A percentile compares a stretch with the other conserved stretches of the same genome.
These are phyloP conservation scores for Ametastegia equiseti DNA, from an alignment of 2,888 invertebrate species.

Conservation along the genomic window DNA sequence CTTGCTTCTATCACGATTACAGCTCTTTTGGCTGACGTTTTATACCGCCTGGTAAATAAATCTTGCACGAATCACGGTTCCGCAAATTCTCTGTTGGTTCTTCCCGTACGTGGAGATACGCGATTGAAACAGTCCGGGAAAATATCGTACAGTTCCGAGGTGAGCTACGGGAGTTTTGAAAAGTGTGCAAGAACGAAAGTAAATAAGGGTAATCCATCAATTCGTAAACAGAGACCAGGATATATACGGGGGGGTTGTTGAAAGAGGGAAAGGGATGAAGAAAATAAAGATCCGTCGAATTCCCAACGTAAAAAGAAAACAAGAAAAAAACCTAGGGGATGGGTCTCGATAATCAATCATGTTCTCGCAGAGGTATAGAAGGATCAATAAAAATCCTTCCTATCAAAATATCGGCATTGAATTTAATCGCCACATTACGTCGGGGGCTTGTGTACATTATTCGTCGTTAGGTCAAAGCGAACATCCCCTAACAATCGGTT, in stretches of 20 bases:
- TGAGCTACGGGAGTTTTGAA: background rate
- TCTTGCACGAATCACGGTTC: background rate
- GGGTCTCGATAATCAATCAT: conserved; percentile 11
- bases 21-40: conserved; percentile 10
- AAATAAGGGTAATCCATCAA: conserved; percentile 36
- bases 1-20: background rate
- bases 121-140: background rate
- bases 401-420: background rate
- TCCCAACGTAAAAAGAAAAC: background rate
- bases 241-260: background rate
- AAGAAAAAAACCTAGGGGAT: background rate
- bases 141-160: background rate
- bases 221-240: conserved; percentile 23
- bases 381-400: background rate
- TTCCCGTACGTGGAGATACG: background rate
- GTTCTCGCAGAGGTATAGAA: background rate
- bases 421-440: conserved; percentile 2
- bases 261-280: background rate
- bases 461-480: background rate
- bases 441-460: background rate
- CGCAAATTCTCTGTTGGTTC: conserved; percentile 4
- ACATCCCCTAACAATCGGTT: background rate
- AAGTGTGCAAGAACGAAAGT: background rate
- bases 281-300: background rate
- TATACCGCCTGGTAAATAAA: background rate